phyloP scores from a whole-genome alignment of 2,113 vertebrate genomes.

The Capreolus pygargus region DNA sequence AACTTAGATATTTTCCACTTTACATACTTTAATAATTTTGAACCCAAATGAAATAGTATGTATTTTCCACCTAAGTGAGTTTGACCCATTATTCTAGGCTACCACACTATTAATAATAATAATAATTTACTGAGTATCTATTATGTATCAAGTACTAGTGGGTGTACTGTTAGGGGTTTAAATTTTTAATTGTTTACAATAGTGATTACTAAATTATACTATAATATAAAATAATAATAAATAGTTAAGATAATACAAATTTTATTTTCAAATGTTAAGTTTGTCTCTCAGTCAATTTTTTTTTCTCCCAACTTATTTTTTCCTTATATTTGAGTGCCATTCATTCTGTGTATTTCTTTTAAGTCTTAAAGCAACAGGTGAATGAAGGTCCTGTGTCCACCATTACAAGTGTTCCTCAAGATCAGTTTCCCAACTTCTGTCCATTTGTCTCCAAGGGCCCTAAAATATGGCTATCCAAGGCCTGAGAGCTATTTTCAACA shows the following conservation, averaged over 20 bases:
- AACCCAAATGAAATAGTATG: not conserved
- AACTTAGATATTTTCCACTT: not conserved
- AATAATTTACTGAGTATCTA: not conserved
- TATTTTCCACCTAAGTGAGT: not conserved
- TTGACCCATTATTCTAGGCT: not conserved
- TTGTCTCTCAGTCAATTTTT: not conserved
- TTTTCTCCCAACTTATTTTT: constrained; percentile 10
- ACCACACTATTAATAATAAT: not conserved
- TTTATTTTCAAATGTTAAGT: not conserved
- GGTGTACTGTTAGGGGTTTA: not conserved
- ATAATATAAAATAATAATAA: not conserved
- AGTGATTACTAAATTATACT: not conserved
- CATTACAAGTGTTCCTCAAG: not conserved
- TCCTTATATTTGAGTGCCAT: not conserved
- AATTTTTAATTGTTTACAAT: not conserved
- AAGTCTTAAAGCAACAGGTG: not conserved
- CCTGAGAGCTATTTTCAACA: not conserved
- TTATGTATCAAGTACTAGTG: not conserved
- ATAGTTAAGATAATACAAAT: not conserved
- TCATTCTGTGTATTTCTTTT: not conserved
- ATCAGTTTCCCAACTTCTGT: not conserved
- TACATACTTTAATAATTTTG: not conserved
- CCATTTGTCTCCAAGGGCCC: not conserved
- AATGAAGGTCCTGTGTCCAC: not conserved
- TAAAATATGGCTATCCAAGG: not conserved